These are phyloP conservation scores for Daphoenositta chrysoptera DNA, from an alignment of 2,113 vertebrate genomes.

Conservation along the genomic window DNA sequence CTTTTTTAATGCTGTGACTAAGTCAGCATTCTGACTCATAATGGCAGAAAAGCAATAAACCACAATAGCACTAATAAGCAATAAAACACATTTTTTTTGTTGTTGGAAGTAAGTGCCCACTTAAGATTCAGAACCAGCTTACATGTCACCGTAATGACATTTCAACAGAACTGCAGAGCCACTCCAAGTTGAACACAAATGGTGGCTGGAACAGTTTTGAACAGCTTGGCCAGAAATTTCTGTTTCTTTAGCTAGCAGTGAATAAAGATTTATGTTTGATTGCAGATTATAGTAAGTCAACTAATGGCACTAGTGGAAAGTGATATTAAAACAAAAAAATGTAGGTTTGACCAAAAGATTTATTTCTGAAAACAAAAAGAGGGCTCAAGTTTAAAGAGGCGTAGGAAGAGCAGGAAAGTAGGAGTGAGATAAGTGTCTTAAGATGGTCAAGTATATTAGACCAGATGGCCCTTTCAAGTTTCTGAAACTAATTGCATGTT, in stretches of 20 bases:
- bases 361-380: background rate
- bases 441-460: background rate
- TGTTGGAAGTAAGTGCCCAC: background rate
- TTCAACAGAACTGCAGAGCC: background rate
- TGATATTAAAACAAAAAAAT: background rate
- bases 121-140: background rate
- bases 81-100: background rate
- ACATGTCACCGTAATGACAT: background rate
- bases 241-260: background rate
- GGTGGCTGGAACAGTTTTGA: background rate
- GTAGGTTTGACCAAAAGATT: background rate
- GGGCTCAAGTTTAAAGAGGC: background rate
- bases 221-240: background rate
- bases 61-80: background rate
- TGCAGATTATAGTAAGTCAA: background rate
- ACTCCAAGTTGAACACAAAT: background rate
- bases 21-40: background rate
- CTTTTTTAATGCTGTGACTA: background rate
- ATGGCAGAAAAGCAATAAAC: background rate
- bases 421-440: background rate
- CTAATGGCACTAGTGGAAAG: background rate
- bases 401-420: background rate
- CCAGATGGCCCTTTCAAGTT: constrained; percentile 37
- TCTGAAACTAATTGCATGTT: background rate
- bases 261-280: background rate